Evolutionary conservation across 1,140 invertebrate genomes (phyloP).

Genomic region (Eurosta solidaginis): DNA sequence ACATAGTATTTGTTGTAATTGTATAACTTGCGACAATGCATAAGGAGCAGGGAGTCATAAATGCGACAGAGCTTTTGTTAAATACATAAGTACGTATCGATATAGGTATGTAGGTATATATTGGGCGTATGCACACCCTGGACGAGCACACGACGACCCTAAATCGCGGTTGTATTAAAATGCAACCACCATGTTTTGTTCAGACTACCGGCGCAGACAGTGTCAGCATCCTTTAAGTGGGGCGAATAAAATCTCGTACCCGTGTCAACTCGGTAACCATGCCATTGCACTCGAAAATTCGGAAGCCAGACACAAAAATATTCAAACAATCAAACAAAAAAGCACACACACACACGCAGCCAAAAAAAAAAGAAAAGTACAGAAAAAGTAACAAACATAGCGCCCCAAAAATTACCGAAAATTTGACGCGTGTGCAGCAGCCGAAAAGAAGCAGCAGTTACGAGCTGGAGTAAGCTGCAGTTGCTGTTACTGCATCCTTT

Average conservation of each 20-base stretch:
- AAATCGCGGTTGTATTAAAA: not conserved
- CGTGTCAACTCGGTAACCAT: not conserved
- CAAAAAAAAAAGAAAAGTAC: not conserved
- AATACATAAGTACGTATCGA: not conserved
- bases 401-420: conserved; percentile 6
- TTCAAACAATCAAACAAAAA: not conserved
- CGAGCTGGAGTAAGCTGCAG: conserved; percentile 1
- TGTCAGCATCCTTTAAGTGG: conserved; percentile 28
- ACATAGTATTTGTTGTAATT: not conserved
- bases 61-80: not conserved
- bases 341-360: no score
- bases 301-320: conserved; percentile 16
- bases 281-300: conserved; percentile 24
- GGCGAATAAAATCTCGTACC: conserved; percentile 9
- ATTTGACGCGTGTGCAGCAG: conserved; percentile 1
- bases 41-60: not conserved
- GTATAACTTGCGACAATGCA: no score
- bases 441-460: no score
- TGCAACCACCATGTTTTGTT: not conserved
- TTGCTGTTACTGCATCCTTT: conserved; percentile 12
- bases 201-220: conserved; percentile 5
- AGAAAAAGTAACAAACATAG: no score
- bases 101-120: not conserved
- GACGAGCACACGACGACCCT: not conserved
- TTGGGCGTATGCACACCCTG: conserved; percentile 15